phyloP scores from a whole-genome alignment of 2,888 invertebrate species.

The Sepiola atlantica region DNA sequence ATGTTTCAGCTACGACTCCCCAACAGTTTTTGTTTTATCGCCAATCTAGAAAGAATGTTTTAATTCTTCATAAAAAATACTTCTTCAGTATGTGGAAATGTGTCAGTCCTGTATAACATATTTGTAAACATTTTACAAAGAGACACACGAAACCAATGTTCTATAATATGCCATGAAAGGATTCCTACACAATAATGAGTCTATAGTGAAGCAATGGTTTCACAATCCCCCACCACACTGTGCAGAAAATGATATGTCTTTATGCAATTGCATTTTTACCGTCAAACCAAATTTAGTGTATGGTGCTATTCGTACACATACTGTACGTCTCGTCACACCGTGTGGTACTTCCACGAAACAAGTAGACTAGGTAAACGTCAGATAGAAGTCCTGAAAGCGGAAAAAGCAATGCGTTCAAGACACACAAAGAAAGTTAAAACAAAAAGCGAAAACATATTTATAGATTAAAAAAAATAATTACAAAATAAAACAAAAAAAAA shows the following conservation, averaged over 20 bases:
- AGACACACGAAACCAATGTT: too few relatives aligned
- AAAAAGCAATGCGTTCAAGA: slow-evolving; percentile 19
- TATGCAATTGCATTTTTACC: not conserved
- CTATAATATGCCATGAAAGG: too few relatives aligned
- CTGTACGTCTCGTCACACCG: not conserved
- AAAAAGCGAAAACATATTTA: not conserved
- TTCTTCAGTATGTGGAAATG: too few relatives aligned
- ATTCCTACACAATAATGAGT: too few relatives aligned
- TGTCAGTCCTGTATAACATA: too few relatives aligned
- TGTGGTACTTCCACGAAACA: not conserved
- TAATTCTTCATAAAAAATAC: too few relatives aligned
- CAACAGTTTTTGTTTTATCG: too few relatives aligned
- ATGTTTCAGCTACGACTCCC: too few relatives aligned
- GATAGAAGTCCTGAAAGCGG: slow-evolving; percentile 21
- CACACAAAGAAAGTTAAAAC: not conserved
- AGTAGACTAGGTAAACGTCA: not conserved
- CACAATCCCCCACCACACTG: too few relatives aligned
- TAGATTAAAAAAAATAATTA: not conserved
- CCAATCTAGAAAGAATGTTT: too few relatives aligned
- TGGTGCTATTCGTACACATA: not conserved
- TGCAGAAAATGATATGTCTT: not conserved
- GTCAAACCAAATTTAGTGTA: not conserved
- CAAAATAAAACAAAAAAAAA: not conserved
- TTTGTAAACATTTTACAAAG: too few relatives aligned
- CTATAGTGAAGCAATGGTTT: too few relatives aligned